Evolutionary conservation across 2,113 vertebrate genomes (phyloP).

Genomic region (Malaclemys terrapin): DNA sequence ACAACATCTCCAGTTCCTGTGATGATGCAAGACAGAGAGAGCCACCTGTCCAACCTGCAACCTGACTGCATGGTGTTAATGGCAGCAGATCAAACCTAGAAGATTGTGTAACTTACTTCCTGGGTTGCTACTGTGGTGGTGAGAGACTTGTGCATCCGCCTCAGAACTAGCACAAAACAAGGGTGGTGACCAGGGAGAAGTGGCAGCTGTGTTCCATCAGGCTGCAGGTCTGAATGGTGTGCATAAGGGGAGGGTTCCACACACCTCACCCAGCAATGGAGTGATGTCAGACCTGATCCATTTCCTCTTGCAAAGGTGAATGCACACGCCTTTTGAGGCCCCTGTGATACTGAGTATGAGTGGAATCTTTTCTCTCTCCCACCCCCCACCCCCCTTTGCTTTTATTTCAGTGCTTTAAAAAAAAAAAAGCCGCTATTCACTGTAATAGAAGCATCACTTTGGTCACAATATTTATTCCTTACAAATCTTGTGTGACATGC

Average conservation of each 20-base stretch:
- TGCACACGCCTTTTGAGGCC: background rate
- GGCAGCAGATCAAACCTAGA: accelerated
- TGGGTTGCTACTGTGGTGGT: background rate
- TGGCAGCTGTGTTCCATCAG: background rate
- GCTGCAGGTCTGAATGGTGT: accelerated
- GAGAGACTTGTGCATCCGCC: accelerated
- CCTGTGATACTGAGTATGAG: background rate
- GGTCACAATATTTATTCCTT: slow-evolving; percentile 80
- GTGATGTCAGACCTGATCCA: accelerated
- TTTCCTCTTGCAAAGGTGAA: background rate
- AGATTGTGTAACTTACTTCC: accelerated
- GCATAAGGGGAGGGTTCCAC: background rate
- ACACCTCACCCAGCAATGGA: background rate
- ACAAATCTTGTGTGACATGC: slow-evolving; percentile 66
- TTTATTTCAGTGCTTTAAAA: slow-evolving; percentile 43
- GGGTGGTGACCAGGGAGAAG: accelerated
- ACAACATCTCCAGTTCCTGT: background rate
- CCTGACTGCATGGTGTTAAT: accelerated
- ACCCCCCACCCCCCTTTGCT: background rate
- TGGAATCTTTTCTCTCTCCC: background rate
- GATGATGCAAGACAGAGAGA: accelerated
- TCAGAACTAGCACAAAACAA: accelerated
- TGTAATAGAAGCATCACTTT: slow-evolving; percentile 63
- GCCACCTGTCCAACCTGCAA: accelerated
- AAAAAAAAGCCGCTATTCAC: slow-evolving; percentile 17